Evolutionary conservation across 2,113 vertebrate genomes (phyloP), one percentile per base, ranked within the genome.

Genomic region (Poeciliopsis occidentalis): DNA sequence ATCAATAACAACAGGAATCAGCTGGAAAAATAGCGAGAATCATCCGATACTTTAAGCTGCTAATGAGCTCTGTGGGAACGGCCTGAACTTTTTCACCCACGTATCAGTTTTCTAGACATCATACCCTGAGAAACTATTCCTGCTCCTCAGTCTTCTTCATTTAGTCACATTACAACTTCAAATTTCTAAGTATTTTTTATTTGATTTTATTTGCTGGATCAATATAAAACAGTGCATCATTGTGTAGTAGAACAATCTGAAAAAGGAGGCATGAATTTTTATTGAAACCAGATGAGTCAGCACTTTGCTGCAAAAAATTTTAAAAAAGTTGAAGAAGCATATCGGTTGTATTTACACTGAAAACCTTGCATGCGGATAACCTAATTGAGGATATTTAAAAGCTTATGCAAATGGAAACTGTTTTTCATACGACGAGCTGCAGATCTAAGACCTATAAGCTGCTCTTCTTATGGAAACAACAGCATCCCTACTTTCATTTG

Each of bases 391-490:
- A 12, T 22, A 57, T 37, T 60, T 5, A 60, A 84, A 79, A 62
- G n/a, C 67, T 73, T 60, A 63, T 39, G 37, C n/a, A 75, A 76
- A 81, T 75, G 27, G 34, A 76, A 81, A 78, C 30, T 27, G 19
- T 60, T 34, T 69, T 87, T 71, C 11, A 79, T 47, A 84, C 70
- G 27, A 78, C 73, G 11, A 66, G 44, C 61, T 75, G 78, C 87
- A 85, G 85, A 82, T 85, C 75, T 86, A 78, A 24, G 73, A 74
- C 64, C 76, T 80, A 11, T 37, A 73, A 85, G 60, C 82, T 81
- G 71, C 60, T 60, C 34, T 67, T 75, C 63, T 80, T 67, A 76
- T 79, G 76, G 66, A 82, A 82, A 87, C 84, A 89, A 87, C 60
- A 68, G 65, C 19, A 22, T n/a, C 24, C 41, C 67, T 71, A 84